Percentiles rank a stretch among this genome's conserved stretches.
Conservation (phyloP, 1,140 invertebrate genomes). For the Chlorops oryzae region DNA sequence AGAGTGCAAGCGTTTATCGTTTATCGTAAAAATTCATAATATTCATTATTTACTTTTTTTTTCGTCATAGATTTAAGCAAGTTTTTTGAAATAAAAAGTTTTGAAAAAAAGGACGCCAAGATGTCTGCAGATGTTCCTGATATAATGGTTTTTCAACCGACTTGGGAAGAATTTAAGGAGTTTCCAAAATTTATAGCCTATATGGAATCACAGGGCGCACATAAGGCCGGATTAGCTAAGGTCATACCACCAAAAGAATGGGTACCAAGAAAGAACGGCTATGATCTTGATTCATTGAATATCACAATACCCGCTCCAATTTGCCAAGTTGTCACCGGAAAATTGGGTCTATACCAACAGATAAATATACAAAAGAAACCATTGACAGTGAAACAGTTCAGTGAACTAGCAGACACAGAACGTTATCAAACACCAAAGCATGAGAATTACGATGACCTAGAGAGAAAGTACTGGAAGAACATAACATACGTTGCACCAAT, state of each 20-base stretch:
- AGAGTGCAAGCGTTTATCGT: not conserved
- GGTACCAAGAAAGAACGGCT: constrained; percentile 80
- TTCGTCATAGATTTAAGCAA: not conserved
- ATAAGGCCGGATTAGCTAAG: constrained; percentile 92
- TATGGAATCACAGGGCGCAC: constrained; percentile 89
- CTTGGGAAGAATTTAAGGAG: constrained; percentile 93
- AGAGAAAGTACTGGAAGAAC: constrained; percentile 97
- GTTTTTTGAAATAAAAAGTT: not conserved
- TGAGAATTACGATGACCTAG: constrained; percentile 90
- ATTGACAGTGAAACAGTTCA: constrained; percentile 86
- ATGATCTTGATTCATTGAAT: constrained; percentile 67
- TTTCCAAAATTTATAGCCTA: constrained; percentile 86
- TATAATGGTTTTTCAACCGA: constrained; percentile 81
- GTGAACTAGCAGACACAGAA: constrained; percentile 72
- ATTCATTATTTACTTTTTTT: not conserved
- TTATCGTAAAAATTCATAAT: not conserved
- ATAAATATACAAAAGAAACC: constrained; percentile 93
- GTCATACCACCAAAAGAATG: constrained; percentile 93
- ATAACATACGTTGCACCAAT: constrained; percentile 87
- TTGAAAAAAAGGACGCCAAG: constrained; percentile 20
- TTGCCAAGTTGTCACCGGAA: constrained; percentile 74
- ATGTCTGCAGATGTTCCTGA: constrained; percentile 41
- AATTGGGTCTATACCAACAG: constrained; percentile 92
- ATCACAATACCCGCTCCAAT: constrained; percentile 88
- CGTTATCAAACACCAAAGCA: constrained; percentile 80